Percentiles rank a stretch among this genome's conserved stretches.
Conservation (phyloP, 2,113 vertebrate species). For the Pampusana beccarii region DNA sequence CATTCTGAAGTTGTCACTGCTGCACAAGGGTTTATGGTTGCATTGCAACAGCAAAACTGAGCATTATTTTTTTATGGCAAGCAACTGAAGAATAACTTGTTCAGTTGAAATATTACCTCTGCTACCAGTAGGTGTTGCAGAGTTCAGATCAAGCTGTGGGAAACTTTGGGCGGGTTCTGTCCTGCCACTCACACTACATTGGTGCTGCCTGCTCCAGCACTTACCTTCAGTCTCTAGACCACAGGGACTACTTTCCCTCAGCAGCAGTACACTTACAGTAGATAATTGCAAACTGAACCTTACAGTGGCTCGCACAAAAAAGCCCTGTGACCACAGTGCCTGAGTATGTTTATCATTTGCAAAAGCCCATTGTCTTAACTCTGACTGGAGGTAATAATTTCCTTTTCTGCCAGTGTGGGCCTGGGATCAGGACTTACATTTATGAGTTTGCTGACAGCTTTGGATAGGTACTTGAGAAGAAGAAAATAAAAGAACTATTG, state of each 20-base stretch:
- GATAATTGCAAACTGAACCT: neutral
- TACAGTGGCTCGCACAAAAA: neutral
- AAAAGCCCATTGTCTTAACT: neutral
- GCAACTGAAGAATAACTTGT: neutral
- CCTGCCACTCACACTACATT: accelerated
- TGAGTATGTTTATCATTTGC: neutral
- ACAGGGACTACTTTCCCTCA: neutral
- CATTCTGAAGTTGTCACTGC: neutral
- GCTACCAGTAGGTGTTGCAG: neutral
- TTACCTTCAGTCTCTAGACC: neutral
- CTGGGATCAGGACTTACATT: neutral
- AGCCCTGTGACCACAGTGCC: neutral
- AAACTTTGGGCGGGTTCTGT: neutral
- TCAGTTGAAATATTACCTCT: neutral
- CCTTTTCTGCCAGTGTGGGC: neutral
- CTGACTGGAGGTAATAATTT: neutral
- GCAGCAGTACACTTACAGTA: neutral
- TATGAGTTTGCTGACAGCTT: neutral
- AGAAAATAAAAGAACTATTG: neutral
- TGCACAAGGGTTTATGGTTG: neutral
- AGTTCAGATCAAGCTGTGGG: neutral
- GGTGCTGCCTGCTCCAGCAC: neutral
- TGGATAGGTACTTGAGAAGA: neutral
- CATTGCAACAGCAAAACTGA: neutral
- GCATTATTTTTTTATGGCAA: neutral